Base-by-base conservation (phyloP, 2,888 invertebrate genomes). In the Tholera decimalis region DNA sequence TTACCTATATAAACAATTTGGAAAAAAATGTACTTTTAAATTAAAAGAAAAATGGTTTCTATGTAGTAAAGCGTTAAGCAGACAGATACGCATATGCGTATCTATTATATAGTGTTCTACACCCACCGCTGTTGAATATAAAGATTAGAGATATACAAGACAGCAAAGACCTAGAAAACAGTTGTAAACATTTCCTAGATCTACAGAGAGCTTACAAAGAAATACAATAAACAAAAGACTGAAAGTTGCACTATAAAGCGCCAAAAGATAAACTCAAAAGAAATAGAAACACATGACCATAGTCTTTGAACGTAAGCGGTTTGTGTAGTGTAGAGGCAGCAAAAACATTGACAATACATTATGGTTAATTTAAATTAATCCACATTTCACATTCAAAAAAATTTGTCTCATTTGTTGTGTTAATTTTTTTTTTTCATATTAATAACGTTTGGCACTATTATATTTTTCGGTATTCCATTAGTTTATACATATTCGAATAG, bases 201-300 rank as follows among this genome's bases (percentile, higher is more conserved):
- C 20, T 9, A 15, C 22, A 26, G 5, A 28, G 37, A 62, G 11
- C 43, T 8, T 18, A 22, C 28, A 63, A 50, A 63, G 46, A 71
- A 41, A 37, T 22, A 43, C 49, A 37, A 37, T 30, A 33, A 35
- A 69, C 64, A 75, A 63, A 63, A 55, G 49, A 47, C 41, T 68
- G 43, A 22, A 61, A 59, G 59, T 47, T 54, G 49, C 37, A 58
- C 35, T 54, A 66, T 56, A 65, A 67, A 64, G 57, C 51, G 49
- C 26, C 46, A 30, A 60, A 49, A 69, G 70, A 73, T 68, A 62
- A 79, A 68, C 51, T 68, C 65, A 54, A 78, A 66, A 57, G 56
- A 54, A 62, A 69, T 57, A 62, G 33, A 53, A 47, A 63, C 63
- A 63, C 58, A 63, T 35, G 47, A 68, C 39, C 60, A 72, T 59